Percentiles rank a stretch among this genome's conserved stretches.
These are phyloP conservation scores for Litoditis marina DNA, from an alignment of 2,888 invertebrate species.

Conservation along the genomic window DNA sequence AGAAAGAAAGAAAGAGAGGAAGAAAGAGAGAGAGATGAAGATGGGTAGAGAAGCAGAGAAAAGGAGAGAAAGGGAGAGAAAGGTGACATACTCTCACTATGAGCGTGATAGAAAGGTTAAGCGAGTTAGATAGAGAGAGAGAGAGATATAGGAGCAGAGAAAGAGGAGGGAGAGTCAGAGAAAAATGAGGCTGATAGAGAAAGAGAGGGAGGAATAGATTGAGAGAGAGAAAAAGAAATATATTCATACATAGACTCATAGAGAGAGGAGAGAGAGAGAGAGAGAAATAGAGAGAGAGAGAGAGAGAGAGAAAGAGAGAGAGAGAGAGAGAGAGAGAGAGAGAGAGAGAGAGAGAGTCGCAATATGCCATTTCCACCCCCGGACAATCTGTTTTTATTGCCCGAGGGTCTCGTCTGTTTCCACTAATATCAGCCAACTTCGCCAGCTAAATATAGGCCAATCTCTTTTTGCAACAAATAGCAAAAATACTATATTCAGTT, in stretches of 20 bases:
- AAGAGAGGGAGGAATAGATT: neutral
- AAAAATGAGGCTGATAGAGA: neutral
- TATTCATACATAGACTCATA: neutral
- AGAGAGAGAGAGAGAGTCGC: neutral
- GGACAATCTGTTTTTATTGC: too few species aligned
- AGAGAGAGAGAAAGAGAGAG: neutral
- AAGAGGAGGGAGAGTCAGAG: neutral
- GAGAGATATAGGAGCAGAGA: neutral
- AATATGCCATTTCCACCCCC: too few species aligned
- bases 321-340: neutral
- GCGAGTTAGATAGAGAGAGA: neutral
- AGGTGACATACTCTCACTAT: neutral
- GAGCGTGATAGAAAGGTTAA: neutral
- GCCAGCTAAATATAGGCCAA: too few species aligned
- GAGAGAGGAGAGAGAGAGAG: neutral
- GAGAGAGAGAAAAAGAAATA: neutral
- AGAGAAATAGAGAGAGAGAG: neutral
- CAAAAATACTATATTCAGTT: neutral
- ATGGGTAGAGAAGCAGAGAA: neutral
- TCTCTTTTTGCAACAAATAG: neutral
- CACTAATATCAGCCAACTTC: too few species aligned
- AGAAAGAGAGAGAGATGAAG: constrained; percentile 6
- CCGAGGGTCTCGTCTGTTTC: too few species aligned
- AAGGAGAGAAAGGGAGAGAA: constrained; percentile 3
- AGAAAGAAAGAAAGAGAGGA: constrained; percentile 2